A percentile compares a stretch with the other conserved stretches of the same genome.
Evolutionary conservation across 2,888 invertebrate genomes (phyloP).

Genomic region (Drosophila buzzatii): DNA sequence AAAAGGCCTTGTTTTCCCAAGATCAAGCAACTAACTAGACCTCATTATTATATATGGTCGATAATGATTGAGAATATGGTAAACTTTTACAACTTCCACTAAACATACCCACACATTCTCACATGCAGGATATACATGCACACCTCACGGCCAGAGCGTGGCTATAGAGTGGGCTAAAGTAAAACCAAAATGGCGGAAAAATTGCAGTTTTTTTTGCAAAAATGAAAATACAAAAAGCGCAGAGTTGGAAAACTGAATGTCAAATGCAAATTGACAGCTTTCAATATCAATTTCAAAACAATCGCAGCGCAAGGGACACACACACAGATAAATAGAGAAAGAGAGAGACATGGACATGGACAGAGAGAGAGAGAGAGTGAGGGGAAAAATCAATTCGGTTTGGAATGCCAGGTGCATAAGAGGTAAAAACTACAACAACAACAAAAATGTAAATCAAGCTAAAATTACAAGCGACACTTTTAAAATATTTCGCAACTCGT

Average conservation of each 20-base stretch:
- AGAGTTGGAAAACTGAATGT: constrained; percentile 72
- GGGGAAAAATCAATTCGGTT: constrained; percentile 49
- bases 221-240: constrained; percentile 29
- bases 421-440: neutral
- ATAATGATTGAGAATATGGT: neutral
- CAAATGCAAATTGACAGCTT: constrained; percentile 80
- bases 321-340: constrained; percentile 21
- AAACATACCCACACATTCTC: neutral
- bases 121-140: neutral
- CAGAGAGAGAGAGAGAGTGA: neutral
- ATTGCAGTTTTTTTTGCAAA: constrained; percentile 71
- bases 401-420: constrained; percentile 33
- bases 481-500: constrained; percentile 16
- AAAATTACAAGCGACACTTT: constrained; percentile 15
- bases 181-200: constrained; percentile 49
- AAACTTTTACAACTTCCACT: neutral
- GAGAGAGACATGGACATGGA: neutral
- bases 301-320: constrained; percentile 65
- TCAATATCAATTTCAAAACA: constrained; percentile 80
- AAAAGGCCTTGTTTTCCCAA: no score
- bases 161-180: constrained; percentile 22
- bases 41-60: no score
- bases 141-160: no score
- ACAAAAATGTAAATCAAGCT: constrained; percentile 8
- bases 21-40: no score